Percentiles rank a stretch among this genome's conserved stretches.
Conservation (phyloP, 2,797 vertebrate genomes). For the Varecia variegata region DNA sequence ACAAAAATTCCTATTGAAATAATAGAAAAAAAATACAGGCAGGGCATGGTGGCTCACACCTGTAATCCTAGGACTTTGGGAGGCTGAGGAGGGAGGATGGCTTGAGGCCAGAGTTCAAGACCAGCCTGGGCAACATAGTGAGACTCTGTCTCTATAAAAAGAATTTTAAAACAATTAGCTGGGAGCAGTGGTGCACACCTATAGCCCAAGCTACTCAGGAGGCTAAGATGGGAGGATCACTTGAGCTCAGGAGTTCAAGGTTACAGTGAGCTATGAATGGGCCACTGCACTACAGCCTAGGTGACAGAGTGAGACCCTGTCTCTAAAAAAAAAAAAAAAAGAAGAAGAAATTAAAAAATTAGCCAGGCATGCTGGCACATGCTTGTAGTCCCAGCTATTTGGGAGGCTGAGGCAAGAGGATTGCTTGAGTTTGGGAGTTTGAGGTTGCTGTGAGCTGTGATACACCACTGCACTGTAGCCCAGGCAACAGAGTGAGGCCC, state of each 20-base stretch:
- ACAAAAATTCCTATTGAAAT: no score
- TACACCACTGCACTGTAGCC: no score
- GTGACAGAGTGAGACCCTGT: neutral
- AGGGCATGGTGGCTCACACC: neutral
- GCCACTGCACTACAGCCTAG: neutral
- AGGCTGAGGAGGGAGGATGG: no score
- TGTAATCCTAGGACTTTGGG: no score
- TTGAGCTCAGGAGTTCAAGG: neutral
- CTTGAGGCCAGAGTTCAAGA: neutral
- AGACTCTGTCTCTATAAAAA: neutral
- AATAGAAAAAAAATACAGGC: neutral
- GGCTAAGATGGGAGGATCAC: neutral
- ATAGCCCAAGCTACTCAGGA: neutral
- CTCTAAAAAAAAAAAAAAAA: neutral
- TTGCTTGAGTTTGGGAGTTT: no score
- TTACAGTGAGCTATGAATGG: neutral
- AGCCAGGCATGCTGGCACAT: no score
- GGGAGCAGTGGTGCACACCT: accelerated
- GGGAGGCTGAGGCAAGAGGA: neutral
- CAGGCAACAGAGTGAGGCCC: no score
- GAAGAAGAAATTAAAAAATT: neutral
- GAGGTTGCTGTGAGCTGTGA: no score
- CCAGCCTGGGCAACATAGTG: neutral
- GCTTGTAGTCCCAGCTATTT: neutral
- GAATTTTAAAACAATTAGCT: neutral